Evolutionary conservation across 2,888 invertebrate species (phyloP), one percentile per base, ranked within the genome.

Genomic region (Acronicta leporina): DNA sequence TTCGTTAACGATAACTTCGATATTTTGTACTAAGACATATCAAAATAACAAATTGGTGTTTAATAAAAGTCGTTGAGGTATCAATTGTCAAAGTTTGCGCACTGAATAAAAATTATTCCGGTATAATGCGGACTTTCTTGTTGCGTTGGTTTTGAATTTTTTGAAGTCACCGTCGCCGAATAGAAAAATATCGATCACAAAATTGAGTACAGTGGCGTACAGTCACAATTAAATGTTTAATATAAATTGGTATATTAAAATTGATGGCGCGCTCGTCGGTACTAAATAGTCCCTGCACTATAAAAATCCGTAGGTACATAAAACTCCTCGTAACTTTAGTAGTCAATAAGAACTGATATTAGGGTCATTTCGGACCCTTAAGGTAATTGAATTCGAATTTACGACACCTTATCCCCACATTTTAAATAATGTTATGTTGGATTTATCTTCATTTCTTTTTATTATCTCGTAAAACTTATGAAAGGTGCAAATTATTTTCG

Each of bases 381-480:
- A 78, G 69, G 75, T 83, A 83, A 84, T 84, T 84, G 84, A 80
- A 84, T 81, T 77, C 75, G 73, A 69, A 82, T 83, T 84, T 84
- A 84, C 73, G 79, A 82, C 48, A 44, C 43, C 62, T 72, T 73
- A 77, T 68, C 66, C 65, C 60, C 61, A 67, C 70, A 63, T 73
- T 79, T 74, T 61, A 76, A 77, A 77, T 72, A 72, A 60, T 35
- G 7, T 41, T 48, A 11, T 57, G 47, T 60, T 55, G 30, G 43
- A 50, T 45, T 38, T 47, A 49, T 25, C 41, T 57, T 41, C 0
- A 51, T 55, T 54, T 53, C 42, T 44, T 52, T 50, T 51, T 25
- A 44, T 43, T 46, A 35, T 46, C 1, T 60, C 5, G 15, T 16
- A 15, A 46, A 43, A 40, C 14, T 41, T 41, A 27, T 15, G 9